Evolutionary conservation across 2,888 invertebrate genomes (phyloP), one percentile per base, ranked within the genome.

Genomic region (Dascillus cervinus): DNA sequence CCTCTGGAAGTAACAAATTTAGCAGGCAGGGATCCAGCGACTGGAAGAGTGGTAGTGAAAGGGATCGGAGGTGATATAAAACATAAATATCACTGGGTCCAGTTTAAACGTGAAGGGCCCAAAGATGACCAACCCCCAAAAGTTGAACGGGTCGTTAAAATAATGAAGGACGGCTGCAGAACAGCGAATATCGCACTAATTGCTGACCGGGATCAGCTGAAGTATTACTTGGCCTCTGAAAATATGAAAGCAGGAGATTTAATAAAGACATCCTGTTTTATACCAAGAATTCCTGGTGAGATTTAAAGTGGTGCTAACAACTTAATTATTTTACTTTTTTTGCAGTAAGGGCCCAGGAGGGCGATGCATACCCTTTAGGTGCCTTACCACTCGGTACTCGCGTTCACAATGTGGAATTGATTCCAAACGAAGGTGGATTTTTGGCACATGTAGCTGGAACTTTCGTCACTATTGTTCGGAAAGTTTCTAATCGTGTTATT

Each of bases 221-320:
- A 92, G 50, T 99, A 95, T 59, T 90, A 94, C 48, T 64, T 96
- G 27, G 97, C 97, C 0, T 89, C 95, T 1, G 84, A 84, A 53
- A 88, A 90, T 54, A 95, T 97, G 94, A 88, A 92, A 63, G 70
- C 77, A 3, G 97, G 97, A 0, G 91, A 97, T 57, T 70, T 95
- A 12, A 71, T 97, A 5, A 80, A 72, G 53, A 85, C 90, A 1
- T 88, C 87, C 0, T 67, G 75, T 10, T 69, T 79, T 41, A 79
- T 96, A 42, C 90, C 95, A 1, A 71, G 84, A 50, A 88, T 85
- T 60, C 82, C 90, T 55, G 83, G 89, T 87, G 60, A 39, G 15
- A 27, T 9, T 8, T 20, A 6, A 11, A 6, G 22, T 21, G 21
- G 20, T 13, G 8, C 17, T 2, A 20, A 14, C 21, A 19, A 20